A percentile compares a stretch with the other conserved stretches of the same genome.
Evolutionary conservation across 2,113 vertebrate species (phyloP).

Genomic region (Cyanoramphus novaezelandiae): DNA sequence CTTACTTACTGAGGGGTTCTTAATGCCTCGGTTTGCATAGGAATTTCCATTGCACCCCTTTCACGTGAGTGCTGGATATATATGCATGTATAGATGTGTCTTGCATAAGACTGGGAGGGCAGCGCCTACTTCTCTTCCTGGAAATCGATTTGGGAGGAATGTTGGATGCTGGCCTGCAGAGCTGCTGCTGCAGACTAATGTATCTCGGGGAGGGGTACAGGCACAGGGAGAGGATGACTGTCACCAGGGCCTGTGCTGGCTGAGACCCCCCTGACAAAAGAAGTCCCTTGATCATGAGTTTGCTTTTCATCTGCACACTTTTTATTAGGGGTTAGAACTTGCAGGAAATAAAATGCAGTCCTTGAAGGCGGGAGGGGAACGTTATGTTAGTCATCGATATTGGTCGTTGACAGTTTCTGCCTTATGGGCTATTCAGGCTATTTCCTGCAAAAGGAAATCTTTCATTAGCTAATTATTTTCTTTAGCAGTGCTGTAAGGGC

Average conservation of each 20-base stretch:
- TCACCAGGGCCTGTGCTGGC: background rate
- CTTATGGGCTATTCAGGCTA: background rate
- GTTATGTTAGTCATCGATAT: background rate
- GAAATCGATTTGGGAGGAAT: background rate
- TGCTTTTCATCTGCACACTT: background rate
- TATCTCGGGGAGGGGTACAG: background rate
- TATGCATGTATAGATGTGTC: background rate
- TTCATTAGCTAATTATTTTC: constrained; percentile 49
- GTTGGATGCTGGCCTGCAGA: background rate
- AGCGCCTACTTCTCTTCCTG: background rate
- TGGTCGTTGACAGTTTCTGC: background rate
- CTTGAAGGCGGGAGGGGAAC: background rate
- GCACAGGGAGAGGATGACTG: background rate
- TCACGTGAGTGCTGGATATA: background rate
- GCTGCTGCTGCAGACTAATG: background rate
- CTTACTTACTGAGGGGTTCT: background rate
- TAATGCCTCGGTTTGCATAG: background rate
- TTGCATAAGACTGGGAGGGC: background rate
- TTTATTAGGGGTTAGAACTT: background rate
- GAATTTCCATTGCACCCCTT: background rate
- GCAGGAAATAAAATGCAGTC: background rate
- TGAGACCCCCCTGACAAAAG: background rate
- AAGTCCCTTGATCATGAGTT: background rate
- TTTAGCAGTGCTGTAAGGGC: background rate
- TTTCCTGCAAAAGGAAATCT: constrained; percentile 50